Conservation (phyloP, 2,888 invertebrate species). For the Dioctria linearis region DNA sequence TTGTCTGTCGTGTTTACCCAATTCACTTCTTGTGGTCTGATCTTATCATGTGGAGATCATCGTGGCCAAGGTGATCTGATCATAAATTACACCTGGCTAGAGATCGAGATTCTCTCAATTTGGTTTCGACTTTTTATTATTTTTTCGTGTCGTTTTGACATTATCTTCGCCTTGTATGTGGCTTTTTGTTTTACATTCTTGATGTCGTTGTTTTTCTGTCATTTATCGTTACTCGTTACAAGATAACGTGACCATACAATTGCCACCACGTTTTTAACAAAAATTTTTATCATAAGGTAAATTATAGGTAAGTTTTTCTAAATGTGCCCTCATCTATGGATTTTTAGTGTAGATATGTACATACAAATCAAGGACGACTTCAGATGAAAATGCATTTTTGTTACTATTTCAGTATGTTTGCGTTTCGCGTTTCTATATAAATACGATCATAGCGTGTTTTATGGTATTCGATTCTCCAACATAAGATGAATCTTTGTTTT, state of each 20-base stretch:
- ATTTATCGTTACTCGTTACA: constrained; percentile 54
- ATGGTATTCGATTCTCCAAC: constrained; percentile 4
- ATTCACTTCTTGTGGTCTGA: constrained; percentile 53
- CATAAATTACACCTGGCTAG: constrained; percentile 57
- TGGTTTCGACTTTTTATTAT: constrained; percentile 47
- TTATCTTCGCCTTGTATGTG: constrained; percentile 51
- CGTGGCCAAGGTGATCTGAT: constrained; percentile 52
- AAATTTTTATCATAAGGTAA: constrained; percentile 26
- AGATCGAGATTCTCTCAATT: constrained; percentile 54
- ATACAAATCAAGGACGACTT: background rate
- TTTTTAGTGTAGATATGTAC: background rate
- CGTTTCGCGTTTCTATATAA: background rate
- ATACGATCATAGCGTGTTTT: constrained; percentile 27
- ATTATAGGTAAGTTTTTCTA: background rate
- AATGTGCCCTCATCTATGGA: background rate
- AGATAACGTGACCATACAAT: constrained; percentile 58
- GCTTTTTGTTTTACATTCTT: constrained; percentile 53
- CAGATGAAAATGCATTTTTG: background rate
- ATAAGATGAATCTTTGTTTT: background rate
- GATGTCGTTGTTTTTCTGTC: constrained; percentile 50
- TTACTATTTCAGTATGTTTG: background rate
- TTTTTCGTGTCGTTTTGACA: constrained; percentile 54
- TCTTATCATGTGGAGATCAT: constrained; percentile 56
- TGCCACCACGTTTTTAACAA: constrained; percentile 56
- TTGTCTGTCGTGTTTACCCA: constrained; percentile 45